Percentiles rank a stretch among this genome's conserved stretches.
phyloP scores from a whole-genome alignment of 2,113 vertebrate genomes.

The Mobula hypostoma region DNA sequence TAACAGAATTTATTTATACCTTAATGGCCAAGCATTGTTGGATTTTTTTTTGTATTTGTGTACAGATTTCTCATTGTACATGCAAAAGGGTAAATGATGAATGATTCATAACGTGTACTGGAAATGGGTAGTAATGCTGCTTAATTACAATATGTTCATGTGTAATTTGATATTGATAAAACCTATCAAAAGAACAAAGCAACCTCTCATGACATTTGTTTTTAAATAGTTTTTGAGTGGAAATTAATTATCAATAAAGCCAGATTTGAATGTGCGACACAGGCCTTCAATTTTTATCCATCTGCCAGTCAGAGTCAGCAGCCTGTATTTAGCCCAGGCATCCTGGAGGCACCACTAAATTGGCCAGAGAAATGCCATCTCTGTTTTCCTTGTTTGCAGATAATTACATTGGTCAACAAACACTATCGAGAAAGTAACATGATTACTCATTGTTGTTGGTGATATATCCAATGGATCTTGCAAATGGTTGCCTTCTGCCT shows the following conservation, averaged over 20 bases:
- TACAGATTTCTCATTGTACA: background rate
- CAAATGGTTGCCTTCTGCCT: background rate
- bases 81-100: background rate
- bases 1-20: background rate
- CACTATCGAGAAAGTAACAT: background rate
- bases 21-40: background rate
- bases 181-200: background rate
- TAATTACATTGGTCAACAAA: background rate
- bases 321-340: background rate
- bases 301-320: background rate
- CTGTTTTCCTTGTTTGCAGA: background rate
- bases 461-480: background rate
- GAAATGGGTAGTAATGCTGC: background rate
- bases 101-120: background rate
- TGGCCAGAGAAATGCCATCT: background rate
- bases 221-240: background rate
- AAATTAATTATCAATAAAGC: slow-evolving; percentile 17
- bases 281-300: background rate
- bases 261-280: background rate
- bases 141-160: background rate
- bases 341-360: background rate
- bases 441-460: background rate
- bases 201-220: background rate
- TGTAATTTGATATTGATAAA: too few relatives aligned
- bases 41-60: background rate